These are phyloP conservation scores for Phyllostomus hastatus DNA, from an alignment of 2,113 vertebrate species.

Conservation along the genomic window DNA sequence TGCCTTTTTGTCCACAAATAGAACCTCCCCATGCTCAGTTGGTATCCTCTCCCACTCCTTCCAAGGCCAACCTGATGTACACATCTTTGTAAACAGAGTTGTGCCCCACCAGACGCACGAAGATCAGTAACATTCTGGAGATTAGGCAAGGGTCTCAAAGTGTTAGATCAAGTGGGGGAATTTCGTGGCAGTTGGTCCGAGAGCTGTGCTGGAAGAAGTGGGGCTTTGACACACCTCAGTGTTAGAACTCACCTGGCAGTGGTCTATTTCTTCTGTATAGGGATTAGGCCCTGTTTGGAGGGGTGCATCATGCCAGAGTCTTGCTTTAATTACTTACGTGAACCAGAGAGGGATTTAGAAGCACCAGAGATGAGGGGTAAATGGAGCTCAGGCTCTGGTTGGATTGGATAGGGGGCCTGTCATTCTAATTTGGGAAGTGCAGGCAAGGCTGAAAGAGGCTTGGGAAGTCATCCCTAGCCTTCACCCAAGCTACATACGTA, in stretches of 20 bases:
- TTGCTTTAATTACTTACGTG: neutral
- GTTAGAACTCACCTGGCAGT: neutral
- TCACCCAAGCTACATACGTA: neutral
- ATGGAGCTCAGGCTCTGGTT: neutral
- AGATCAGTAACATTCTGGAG: neutral
- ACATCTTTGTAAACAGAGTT: neutral
- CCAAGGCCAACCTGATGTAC: neutral
- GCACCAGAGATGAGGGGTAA: neutral
- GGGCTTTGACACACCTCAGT: neutral
- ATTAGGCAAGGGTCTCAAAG: neutral
- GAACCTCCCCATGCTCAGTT: neutral
- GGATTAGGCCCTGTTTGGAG: neutral
- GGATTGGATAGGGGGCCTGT: neutral
- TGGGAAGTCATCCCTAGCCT: neutral
- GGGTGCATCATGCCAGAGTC: neutral
- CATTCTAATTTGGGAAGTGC: neutral
- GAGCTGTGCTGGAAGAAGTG: neutral
- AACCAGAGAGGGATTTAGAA: neutral
- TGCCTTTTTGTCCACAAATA: neutral
- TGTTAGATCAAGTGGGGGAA: neutral
- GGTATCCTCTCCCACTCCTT: neutral
- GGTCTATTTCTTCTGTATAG: neutral
- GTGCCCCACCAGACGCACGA: neutral
- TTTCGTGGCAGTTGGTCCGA: neutral
- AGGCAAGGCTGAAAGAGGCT: neutral